phyloP scores from a whole-genome alignment of 2,113 vertebrate genomes.

The Sphyrna mokarran region DNA sequence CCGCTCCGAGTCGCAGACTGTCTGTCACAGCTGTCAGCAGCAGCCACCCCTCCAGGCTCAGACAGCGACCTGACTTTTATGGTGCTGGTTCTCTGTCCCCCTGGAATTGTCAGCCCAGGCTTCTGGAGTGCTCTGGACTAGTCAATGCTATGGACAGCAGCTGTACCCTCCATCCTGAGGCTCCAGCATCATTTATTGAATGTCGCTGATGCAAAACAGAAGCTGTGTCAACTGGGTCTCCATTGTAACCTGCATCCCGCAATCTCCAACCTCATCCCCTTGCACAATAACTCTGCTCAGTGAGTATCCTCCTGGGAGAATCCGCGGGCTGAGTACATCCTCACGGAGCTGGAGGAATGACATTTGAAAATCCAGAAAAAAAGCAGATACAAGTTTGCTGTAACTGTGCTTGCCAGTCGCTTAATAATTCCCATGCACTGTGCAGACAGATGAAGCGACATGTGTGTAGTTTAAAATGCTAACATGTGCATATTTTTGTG shows the following conservation, averaged over 20 bases:
- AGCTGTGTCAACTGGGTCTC: neutral
- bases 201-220: neutral
- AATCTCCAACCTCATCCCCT: neutral
- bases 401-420: conserved; percentile 34
- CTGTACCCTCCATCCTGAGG: neutral
- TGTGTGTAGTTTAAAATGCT: conserved; percentile 39
- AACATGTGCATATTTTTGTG: neutral
- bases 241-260: neutral
- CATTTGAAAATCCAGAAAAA: neutral
- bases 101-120: neutral
- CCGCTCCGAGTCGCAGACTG: neutral
- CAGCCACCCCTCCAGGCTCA: neutral
- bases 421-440: conserved; percentile 15
- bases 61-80: neutral
- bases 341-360: neutral
- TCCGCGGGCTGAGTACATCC: neutral
- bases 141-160: neutral
- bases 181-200: neutral
- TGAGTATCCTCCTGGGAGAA: neutral
- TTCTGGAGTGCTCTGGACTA: neutral
- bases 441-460: conserved; percentile 42
- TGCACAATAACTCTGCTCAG: neutral
- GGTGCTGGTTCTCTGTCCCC: neutral
- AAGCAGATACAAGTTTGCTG: conserved; percentile 24
- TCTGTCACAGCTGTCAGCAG: neutral